A percentile compares a stretch with the other conserved stretches of the same genome.
phyloP scores from a whole-genome alignment of 2,113 vertebrate genomes.

The Menura novaehollandiae region DNA sequence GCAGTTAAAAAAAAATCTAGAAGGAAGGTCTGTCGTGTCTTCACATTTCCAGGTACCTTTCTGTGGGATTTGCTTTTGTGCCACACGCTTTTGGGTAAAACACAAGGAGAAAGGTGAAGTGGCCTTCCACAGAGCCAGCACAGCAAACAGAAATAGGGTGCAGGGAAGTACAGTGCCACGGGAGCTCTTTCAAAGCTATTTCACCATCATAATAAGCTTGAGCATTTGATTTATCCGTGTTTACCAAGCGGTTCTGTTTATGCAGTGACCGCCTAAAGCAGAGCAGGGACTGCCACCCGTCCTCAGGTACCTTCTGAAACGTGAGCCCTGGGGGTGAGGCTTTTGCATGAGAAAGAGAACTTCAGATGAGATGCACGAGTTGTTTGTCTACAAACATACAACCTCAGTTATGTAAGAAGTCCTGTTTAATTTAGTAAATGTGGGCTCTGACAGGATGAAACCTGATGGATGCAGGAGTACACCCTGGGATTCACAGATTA shows the following conservation, averaged over 20 bases:
- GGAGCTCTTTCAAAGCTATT: not conserved
- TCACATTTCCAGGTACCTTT: not conserved
- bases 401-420: not conserved
- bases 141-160: not conserved
- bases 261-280: not conserved
- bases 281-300: not conserved
- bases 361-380: not conserved
- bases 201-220: not conserved
- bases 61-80: not conserved
- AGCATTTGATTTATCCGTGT: not conserved
- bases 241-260: fast-evolving
- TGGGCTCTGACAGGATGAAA: not conserved
- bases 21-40: not conserved
- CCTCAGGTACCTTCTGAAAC: not conserved
- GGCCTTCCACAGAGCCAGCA: not conserved
- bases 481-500: not conserved
- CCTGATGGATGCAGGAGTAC: not conserved
- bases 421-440: not conserved
- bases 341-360: not conserved
- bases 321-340: not conserved
- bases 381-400: not conserved
- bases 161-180: not conserved
- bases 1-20: not conserved
- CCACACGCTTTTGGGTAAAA: fast-evolving
- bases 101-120: not conserved